Evolutionary conservation across 2,113 vertebrate genomes (phyloP).

Genomic region (Notechis scutatus): DNA sequence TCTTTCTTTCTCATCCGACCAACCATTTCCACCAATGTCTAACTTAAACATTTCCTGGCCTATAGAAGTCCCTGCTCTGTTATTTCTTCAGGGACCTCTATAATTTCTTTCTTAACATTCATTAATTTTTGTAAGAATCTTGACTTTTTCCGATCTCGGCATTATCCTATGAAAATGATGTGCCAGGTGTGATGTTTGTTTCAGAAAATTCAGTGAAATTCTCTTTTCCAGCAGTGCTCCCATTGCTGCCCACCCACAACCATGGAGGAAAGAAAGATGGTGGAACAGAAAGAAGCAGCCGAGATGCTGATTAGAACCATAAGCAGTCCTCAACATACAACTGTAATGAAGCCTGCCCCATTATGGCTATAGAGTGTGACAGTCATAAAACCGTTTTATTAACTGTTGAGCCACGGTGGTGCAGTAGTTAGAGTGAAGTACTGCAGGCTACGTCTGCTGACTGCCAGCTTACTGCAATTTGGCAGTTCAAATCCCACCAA

Average conservation of each 20-base stretch:
- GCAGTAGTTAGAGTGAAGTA: too few species aligned
- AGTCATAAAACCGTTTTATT: too few species aligned
- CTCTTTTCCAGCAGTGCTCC: neutral
- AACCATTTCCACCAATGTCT: neutral
- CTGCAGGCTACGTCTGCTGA: too few species aligned
- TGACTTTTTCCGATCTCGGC: neutral
- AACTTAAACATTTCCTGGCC: neutral
- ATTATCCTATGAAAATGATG: neutral
- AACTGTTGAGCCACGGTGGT: too few species aligned
- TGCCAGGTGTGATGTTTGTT: neutral
- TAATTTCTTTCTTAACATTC: neutral
- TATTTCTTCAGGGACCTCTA: neutral
- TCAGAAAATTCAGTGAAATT: neutral
- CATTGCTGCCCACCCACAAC: neutral
- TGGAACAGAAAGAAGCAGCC: neutral
- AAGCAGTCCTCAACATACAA: too few species aligned
- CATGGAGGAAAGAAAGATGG: neutral
- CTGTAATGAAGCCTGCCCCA: too few species aligned
- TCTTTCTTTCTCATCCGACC: neutral
- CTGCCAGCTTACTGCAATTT: too few species aligned
- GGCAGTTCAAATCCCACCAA: too few species aligned
- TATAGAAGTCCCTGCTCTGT: neutral
- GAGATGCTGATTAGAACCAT: neutral
- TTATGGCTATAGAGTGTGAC: too few species aligned
- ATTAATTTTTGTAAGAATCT: neutral